These are phyloP conservation scores for Chelon auratus DNA, from an alignment of 2,797 vertebrate species.

Conservation along the genomic window DNA sequence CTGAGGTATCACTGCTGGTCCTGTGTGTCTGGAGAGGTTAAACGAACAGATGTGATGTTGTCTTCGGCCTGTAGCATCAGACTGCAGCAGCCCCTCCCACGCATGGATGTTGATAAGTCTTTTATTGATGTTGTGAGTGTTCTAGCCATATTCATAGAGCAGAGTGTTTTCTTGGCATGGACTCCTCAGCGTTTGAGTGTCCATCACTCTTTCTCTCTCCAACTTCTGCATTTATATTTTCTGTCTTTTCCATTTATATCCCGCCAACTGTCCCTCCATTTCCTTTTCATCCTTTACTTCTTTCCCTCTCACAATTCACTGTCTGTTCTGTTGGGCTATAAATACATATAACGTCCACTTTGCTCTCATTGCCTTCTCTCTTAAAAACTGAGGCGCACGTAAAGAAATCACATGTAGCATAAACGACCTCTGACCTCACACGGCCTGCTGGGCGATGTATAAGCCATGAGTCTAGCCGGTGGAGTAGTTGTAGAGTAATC, in stretches of 20 bases:
- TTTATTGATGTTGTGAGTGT: constrained; percentile 69
- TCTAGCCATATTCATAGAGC: constrained; percentile 68
- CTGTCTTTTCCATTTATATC: constrained; percentile 50
- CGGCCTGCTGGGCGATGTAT: constrained; percentile 47
- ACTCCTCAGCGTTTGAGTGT: constrained; percentile 31
- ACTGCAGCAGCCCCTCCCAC: constrained; percentile 17
- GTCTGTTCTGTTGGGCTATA: neutral
- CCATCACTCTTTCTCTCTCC: constrained; percentile 26
- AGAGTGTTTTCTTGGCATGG: constrained; percentile 75
- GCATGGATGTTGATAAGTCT: constrained; percentile 58
- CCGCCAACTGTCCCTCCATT: constrained; percentile 23
- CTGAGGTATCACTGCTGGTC: no score
- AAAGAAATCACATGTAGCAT: constrained; percentile 24
- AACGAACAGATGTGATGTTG: no score
- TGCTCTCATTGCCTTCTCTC: constrained; percentile 14
- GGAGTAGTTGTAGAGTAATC: constrained; percentile 60
- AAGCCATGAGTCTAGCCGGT: constrained; percentile 51
- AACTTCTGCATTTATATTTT: constrained; percentile 34
- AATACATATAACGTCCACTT: neutral
- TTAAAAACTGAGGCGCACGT: constrained; percentile 17
- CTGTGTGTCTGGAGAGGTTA: no score
- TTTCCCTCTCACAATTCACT: constrained; percentile 8
- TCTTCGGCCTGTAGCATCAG: neutral
- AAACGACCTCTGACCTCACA: constrained; percentile 49
- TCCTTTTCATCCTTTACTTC: constrained; percentile 18